Evolutionary conservation across 2,797 vertebrate species (phyloP), one percentile per base, ranked within the genome.

Genomic region (Micropoecilia bifurca): DNA sequence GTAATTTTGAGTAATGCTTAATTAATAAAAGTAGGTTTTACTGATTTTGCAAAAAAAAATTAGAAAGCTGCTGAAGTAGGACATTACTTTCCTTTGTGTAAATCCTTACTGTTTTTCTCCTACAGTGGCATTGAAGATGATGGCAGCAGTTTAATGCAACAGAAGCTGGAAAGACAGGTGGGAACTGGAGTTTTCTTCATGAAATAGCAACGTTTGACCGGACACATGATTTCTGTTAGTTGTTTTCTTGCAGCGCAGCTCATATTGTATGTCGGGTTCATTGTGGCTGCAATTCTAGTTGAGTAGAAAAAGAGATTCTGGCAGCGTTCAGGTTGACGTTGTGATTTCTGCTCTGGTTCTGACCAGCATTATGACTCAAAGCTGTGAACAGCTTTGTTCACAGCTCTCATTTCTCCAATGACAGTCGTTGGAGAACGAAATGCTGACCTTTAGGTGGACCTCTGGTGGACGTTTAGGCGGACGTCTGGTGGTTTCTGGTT

Each of bases 141-240:
- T 93, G 92, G 93, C 76, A 83, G 90, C 90, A 97, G 95, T 80
- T 93, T 99, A n/a, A 96, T 98, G 88, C 97, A 97, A 85, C 96
- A 98, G 92, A 99, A 99, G 91, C 95, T 99, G 81, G 97, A 99
- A 79, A 97, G 98, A 88, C 98, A 99, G 97, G 98, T 99, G 90
- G 71, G 83, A 79, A 39, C 6, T 20, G 3, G 3, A 80, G 47
- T n/a, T 30, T 41, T 28, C 53, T 53, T 43, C 12, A 2, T 14
- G 22, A 4, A 41, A 61, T 8, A 10, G 3, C 33, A 45, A 28
- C 10, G 45, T n/a, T 53, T 73, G 28, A 33, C 5, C 14, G 8
- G 16, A 39, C 43, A 30, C 7, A 12, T 33, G 2, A 48, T 55
- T 45, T 72, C 45, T 66, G 61, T 2, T 77, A 41, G n/a, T 76